Evolutionary conservation across 2,888 invertebrate species (phyloP).

Genomic region (Brachynemurus nebulosus): DNA sequence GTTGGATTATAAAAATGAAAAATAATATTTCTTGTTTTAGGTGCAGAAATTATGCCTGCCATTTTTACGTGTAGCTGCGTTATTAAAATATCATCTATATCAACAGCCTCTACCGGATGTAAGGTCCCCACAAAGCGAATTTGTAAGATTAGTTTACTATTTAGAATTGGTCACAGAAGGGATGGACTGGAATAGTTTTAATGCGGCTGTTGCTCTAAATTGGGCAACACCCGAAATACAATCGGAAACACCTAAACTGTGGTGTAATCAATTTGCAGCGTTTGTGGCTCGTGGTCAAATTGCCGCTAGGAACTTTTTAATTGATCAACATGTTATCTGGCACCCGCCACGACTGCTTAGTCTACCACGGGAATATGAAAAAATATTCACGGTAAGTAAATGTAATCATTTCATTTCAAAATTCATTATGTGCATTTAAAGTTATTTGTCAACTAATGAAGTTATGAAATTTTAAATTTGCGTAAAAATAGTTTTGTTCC

Average conservation of each 20-base stretch:
- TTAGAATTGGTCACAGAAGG: conserved; percentile 57
- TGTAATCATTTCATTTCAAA: too few relatives aligned
- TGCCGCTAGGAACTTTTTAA: conserved; percentile 52
- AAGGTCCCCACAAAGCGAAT: conserved; percentile 51
- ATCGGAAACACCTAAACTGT: conserved; percentile 40
- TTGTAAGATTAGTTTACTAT: conserved; percentile 62
- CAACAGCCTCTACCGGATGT: conserved; percentile 61
- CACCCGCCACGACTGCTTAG: conserved; percentile 67
- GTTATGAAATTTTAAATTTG: too few relatives aligned
- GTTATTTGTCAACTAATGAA: too few relatives aligned
- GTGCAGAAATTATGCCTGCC: conserved; percentile 70
- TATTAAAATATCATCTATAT: conserved; percentile 61
- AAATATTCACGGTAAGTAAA: conserved; percentile 59
- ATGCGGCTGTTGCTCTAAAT: conserved; percentile 46
- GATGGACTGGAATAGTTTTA: conserved; percentile 51
- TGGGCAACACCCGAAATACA: conserved; percentile 38
- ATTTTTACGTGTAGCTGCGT: conserved; percentile 68
- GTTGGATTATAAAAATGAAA: background rate
- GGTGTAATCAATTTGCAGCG: conserved; percentile 54
- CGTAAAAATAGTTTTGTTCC: too few relatives aligned
- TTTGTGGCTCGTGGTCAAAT: conserved; percentile 40
- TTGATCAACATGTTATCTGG: conserved; percentile 66
- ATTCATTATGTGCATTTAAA: too few relatives aligned
- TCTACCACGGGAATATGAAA: conserved; percentile 84
- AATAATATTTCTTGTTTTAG: conserved; percentile 27